Base-by-base conservation (phyloP, 2,797 vertebrate species). In the Sebastes jordani region DNA sequence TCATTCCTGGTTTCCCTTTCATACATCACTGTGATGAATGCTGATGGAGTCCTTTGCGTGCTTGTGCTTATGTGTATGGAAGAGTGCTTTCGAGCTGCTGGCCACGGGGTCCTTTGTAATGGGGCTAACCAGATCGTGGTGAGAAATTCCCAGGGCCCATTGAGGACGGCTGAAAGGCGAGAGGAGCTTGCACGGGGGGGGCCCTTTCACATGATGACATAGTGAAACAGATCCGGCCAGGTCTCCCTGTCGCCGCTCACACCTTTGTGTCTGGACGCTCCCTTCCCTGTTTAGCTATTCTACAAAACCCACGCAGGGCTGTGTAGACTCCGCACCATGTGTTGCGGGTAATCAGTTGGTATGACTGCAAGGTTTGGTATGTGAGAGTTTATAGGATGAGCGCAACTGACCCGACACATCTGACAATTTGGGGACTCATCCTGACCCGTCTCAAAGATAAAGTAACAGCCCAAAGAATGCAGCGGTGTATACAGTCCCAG, bases 131-230 rank as follows among this genome's bases (percentile, higher is more conserved):
- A 92, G 93, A 93, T 93, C 84, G 81, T 89, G 92, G 94, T 92
- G 93, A 95, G 94, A 93, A 94, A 92, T 87, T 91, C 86, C 87
- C 90, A 71, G 66, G 62, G 79, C 83, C 89, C 91, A 90, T 86
- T 93, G 93, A 94, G 80, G 79, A 81, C 42, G 56, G 78, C 87
- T 93, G 93, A 91, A 95, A 95, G 91, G 83, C 18, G 89, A 95
- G 92, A 95, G 81, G 88, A 55, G 82, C 63, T 49, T 34, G 56
- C 54, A 23, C 2, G 14, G 42, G 68, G 68, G 78, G 78, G 72
- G 85, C 38, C 83, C 82, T 90, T 88, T 91, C 82, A 91, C 78
- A 91, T 74, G 91, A 92, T 93, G 92, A 91, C 86, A 92, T 85
- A 84, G 76, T 94, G 91, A 93, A 94, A 93, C 69, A 60, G 84